Evolutionary conservation across 2,113 vertebrate genomes (phyloP), one percentile per base, ranked within the genome.

Genomic region (Phoenicopterus ruber): DNA sequence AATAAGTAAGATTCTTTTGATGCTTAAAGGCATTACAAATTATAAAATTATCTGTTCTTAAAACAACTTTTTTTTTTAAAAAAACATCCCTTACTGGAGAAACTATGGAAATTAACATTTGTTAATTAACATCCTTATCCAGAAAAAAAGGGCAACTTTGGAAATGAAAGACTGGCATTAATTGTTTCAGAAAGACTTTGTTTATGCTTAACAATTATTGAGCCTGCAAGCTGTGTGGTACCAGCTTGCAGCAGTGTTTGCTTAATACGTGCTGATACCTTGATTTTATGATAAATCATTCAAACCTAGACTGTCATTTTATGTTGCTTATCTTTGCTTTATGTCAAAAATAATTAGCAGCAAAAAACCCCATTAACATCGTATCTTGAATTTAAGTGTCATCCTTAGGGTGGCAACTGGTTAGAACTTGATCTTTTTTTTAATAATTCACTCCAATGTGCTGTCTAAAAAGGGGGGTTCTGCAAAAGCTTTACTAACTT

Each of bases 1-100:
- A 99, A 99, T 98, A 99, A 99, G 99, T 99, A 98, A 98, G 99
- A 83, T 81, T 86, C 34, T 78, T 91, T 67, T 94, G 71, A 84
- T 96, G 26, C 20, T 25, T 76, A 55, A 73, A 73, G 46, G 40
- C 46, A 21, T 82, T 91, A 62, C 14, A 47, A 49, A 62, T 44
- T 38, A 34, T 29, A 66, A 54, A 76, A 85, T 38, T 40, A n/a
- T n/a, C 50, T 91, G 20, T 32, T 61, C 62, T 77, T 78, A 80
- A 78, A 46, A n/a, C n/a, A n/a, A n/a, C n/a, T n/a, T n/a, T n/a
- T n/a, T n/a, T n/a, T n/a, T n/a, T n/a, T n/a, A n/a, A n/a, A 38
- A 77, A 82, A 74, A 36, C 6, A 16, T 3, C 15, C 25, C 5
- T 82, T 77, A 31, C 14, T 86, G 54, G 25, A 57, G 63, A 72